These are phyloP conservation scores for Drosophila suboccidentalis DNA, from an alignment of 2,888 invertebrate genomes.

Conservation along the genomic window DNA sequence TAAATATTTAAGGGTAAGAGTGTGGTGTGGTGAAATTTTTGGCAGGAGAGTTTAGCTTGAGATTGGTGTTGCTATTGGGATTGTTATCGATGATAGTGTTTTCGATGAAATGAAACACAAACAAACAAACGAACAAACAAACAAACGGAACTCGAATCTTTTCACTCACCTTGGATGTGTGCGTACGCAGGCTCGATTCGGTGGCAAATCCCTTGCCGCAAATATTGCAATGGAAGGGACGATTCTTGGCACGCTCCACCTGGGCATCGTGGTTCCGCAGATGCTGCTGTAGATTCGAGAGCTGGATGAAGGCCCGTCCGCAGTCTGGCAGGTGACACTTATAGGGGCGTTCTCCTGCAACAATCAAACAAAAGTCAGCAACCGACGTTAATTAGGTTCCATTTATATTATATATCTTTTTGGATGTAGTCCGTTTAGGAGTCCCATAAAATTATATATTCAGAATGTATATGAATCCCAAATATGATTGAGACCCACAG, in stretches of 20 bases:
- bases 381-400: background rate
- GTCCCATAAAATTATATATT: too few species aligned
- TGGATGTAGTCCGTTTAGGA: too few species aligned
- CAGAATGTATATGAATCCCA: too few species aligned
- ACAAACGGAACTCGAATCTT: background rate
- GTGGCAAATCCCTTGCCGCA: slow-evolving; percentile 99
- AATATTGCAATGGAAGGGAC: slow-evolving; percentile 98
- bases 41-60: background rate
- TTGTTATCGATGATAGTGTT: background rate
- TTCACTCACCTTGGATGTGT: slow-evolving; percentile 96
- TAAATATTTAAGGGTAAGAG: background rate
- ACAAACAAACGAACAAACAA: too few species aligned
- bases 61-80: background rate
- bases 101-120: background rate
- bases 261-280: slow-evolving; percentile 98
- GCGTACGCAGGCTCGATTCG: slow-evolving; percentile 97
- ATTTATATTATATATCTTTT: background rate
- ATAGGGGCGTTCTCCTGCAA: slow-evolving; percentile 96
- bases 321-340: slow-evolving; percentile 98
- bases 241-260: slow-evolving; percentile 96
- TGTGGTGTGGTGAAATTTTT: background rate
- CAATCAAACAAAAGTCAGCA: background rate
- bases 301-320: slow-evolving; percentile 97
- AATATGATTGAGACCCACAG: too few species aligned
- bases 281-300: slow-evolving; percentile 98